Percentiles rank a stretch among this genome's conserved stretches.
Conservation (phyloP, 2,797 vertebrate genomes). For the Holocentrus rufus region DNA sequence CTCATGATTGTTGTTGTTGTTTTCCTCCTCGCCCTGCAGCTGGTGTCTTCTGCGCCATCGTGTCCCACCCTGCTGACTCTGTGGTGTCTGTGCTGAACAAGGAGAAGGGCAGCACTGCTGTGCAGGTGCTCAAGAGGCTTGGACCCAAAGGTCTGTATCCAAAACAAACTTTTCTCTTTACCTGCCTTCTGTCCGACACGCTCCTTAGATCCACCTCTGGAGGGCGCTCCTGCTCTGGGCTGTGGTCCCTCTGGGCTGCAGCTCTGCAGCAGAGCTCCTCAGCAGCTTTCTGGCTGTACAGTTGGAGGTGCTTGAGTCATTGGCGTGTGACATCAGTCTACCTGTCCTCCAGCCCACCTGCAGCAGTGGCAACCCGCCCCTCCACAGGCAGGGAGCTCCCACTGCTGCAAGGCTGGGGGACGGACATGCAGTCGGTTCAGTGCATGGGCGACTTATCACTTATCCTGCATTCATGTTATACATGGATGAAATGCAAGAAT, state of each 20-base stretch:
- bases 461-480: no score
- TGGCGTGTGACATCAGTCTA: constrained; percentile 87
- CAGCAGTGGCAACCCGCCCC: constrained; percentile 80
- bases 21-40: constrained; percentile 78
- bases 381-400: constrained; percentile 69
- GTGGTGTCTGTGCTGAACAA: constrained; percentile 99
- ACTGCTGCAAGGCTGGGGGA: constrained; percentile 79
- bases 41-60: constrained; percentile 98
- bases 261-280: constrained; percentile 80
- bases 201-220: constrained; percentile 98
- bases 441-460: no score
- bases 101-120: constrained; percentile 94
- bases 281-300: constrained; percentile 91
- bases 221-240: constrained; percentile 81
- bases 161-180: background rate
- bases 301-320: constrained; percentile 97
- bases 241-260: constrained; percentile 77
- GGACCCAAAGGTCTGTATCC: constrained; percentile 88
- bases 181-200: no score
- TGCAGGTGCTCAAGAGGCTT: constrained; percentile 89
- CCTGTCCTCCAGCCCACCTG: constrained; percentile 80
- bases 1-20: background rate
- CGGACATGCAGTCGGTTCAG: no score
- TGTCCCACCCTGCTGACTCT: constrained; percentile 98
- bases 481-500: no score